These are phyloP conservation scores for Catocala sponsa DNA, from an alignment of 2,888 invertebrate genomes.

Conservation along the genomic window DNA sequence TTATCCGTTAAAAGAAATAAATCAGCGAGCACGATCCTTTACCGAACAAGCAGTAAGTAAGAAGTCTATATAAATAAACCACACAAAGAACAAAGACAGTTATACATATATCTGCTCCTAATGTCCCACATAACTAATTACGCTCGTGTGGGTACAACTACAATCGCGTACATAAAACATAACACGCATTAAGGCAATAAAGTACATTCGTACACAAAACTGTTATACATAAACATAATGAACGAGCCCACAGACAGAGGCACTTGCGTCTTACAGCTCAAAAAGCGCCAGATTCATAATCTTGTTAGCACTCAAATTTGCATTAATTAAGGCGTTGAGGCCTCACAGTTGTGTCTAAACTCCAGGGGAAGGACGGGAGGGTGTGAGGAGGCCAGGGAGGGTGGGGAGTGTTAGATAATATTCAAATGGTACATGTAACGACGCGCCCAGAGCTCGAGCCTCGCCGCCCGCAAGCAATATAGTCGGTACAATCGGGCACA, in stretches of 20 bases:
- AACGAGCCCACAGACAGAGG: constrained; percentile 59
- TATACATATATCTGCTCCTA: not conserved
- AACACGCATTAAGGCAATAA: constrained; percentile 38
- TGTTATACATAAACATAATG: constrained; percentile 47
- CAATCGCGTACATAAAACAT: constrained; percentile 12
- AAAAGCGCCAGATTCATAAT: constrained; percentile 86
- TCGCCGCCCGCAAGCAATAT: constrained; percentile 85
- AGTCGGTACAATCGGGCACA: constrained; percentile 63
- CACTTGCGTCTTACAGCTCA: constrained; percentile 68
- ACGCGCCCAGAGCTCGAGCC: constrained; percentile 74
- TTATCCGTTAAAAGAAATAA: too few species aligned
- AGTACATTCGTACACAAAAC: constrained; percentile 50
- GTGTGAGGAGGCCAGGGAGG: constrained; percentile 40
- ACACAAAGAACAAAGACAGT: not conserved
- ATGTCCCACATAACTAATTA: constrained; percentile 2
- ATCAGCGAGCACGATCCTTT: too few species aligned
- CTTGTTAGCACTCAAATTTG: constrained; percentile 88
- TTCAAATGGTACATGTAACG: constrained; percentile 89
- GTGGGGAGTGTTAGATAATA: constrained; percentile 81
- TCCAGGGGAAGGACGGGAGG: constrained; percentile 55
- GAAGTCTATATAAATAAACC: too few species aligned
- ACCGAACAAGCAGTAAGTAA: too few species aligned
- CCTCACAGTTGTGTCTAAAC: constrained; percentile 80
- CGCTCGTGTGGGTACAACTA: not conserved
- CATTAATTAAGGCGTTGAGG: constrained; percentile 86